These are phyloP conservation scores for Ictalurus punctatus DNA, from an alignment of 2,113 vertebrate species.

Conservation along the genomic window DNA sequence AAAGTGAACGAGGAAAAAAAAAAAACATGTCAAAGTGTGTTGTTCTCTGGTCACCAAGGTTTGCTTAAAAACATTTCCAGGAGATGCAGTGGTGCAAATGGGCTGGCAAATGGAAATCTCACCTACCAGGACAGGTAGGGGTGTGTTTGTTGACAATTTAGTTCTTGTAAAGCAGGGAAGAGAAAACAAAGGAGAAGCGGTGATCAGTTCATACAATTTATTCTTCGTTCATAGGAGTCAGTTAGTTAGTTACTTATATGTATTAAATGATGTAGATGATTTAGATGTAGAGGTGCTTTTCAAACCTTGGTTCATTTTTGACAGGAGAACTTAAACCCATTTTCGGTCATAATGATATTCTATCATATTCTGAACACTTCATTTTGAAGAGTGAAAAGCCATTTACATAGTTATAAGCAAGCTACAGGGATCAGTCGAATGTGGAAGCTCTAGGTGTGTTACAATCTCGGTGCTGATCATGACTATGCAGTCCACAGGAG, in stretches of 20 bases:
- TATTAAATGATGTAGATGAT: neutral
- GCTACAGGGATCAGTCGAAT: neutral
- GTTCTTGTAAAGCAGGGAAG: slow-evolving; percentile 38
- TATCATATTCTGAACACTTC: neutral
- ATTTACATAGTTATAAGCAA: neutral
- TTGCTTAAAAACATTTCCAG: slow-evolving; percentile 73
- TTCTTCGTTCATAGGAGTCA: neutral
- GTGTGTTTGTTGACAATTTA: slow-evolving; percentile 57
- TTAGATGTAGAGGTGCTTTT: neutral
- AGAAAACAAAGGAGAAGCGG: slow-evolving; percentile 23
- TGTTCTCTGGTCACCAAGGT: slow-evolving; percentile 25
- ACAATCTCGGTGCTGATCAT: slow-evolving; percentile 25
- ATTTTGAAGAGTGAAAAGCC: neutral
- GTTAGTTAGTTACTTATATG: no score
- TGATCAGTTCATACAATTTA: neutral
- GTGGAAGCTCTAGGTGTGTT: neutral
- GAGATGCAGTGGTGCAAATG: slow-evolving; percentile 73
- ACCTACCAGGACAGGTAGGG: slow-evolving; percentile 72
- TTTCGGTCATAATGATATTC: neutral
- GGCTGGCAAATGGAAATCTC: slow-evolving; percentile 66
- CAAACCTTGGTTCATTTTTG: neutral
- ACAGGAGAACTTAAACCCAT: neutral
- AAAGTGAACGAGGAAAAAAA: neutral
- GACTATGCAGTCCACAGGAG: slow-evolving; percentile 76
- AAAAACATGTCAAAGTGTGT: slow-evolving; percentile 2